Conservation (phyloP, 2,113 vertebrate genomes). For the Stegostoma tigrinum region DNA sequence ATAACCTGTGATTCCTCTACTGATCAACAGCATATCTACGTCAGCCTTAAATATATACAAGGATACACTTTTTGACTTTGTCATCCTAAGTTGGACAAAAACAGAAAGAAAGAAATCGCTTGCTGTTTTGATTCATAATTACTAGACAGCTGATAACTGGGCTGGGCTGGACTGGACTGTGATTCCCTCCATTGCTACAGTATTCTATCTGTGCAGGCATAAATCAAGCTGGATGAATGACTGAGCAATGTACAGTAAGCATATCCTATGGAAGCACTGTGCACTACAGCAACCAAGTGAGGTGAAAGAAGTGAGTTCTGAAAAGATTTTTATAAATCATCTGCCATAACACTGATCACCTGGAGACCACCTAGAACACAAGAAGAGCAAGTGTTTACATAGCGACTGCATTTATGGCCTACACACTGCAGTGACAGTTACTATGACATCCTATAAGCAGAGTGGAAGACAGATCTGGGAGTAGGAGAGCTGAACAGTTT, state of each 20-base stretch:
- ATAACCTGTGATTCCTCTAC: no score
- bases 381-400: not conserved
- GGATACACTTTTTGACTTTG: not conserved
- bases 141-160: not conserved
- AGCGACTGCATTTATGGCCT: no score
- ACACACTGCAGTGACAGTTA: no score
- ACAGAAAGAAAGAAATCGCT: not conserved
- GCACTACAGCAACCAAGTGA: not conserved
- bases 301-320: not conserved
- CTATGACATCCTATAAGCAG: no score
- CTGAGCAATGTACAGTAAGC: not conserved
- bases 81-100: no score
- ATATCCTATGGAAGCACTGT: not conserved
- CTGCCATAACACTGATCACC: not conserved
- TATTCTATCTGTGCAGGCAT: not conserved
- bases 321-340: not conserved
- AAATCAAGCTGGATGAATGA: not conserved
- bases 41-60: no score
- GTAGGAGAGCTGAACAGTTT: no score
- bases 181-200: not conserved
- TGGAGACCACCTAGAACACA: not conserved
- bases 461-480: no score
- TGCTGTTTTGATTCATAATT: not conserved
- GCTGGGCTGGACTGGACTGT: not conserved
- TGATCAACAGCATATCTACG: no score